Conservation (phyloP, 1,140 invertebrate genomes). For the Drosophila micromelanica region DNA sequence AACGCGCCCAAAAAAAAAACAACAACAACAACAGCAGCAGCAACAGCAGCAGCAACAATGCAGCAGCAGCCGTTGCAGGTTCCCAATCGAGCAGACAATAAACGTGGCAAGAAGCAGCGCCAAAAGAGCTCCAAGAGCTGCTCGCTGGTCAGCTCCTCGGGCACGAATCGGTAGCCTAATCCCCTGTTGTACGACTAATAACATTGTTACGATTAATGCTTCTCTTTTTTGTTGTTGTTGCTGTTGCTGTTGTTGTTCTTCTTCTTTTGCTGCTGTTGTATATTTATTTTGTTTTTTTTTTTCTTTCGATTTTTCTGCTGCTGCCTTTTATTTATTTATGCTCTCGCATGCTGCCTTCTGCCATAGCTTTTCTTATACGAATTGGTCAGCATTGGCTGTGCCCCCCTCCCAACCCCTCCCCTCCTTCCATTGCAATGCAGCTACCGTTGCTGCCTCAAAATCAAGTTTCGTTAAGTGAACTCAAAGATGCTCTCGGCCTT, state of each 20-base stretch:
- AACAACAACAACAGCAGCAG: slow-evolving; percentile 4
- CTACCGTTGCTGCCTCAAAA: slow-evolving; percentile 61
- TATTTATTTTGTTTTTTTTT: too few species aligned
- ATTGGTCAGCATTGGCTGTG: slow-evolving; percentile 56
- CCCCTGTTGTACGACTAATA: slow-evolving; percentile 84
- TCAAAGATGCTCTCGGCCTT: slow-evolving; percentile 18
- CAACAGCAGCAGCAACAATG: slow-evolving; percentile 7
- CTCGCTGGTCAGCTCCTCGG: slow-evolving; percentile 44
- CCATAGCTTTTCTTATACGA: slow-evolving; percentile 73
- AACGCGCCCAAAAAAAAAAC: slow-evolving; percentile 35
- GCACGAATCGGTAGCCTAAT: slow-evolving; percentile 83
- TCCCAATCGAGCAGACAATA: slow-evolving; percentile 47
- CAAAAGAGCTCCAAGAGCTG: slow-evolving; percentile 20
- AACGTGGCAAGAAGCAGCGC: slow-evolving; percentile 22
- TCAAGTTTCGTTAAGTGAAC: slow-evolving; percentile 61
- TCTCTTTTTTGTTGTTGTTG: slow-evolving; percentile 54
- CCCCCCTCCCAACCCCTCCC: neutral
- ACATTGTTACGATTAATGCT: slow-evolving; percentile 84
- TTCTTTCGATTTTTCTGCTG: slow-evolving; percentile 43
- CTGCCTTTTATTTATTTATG: slow-evolving; percentile 75
- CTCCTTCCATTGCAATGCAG: slow-evolving; percentile 21
- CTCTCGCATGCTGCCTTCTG: slow-evolving; percentile 54
- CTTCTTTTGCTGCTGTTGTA: slow-evolving; percentile 29
- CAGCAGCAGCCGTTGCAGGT: slow-evolving; percentile 42
- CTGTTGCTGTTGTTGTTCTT: slow-evolving; percentile 18